Evolutionary conservation across 2,888 invertebrate genomes (phyloP).

Genomic region (Papilio protenor): DNA sequence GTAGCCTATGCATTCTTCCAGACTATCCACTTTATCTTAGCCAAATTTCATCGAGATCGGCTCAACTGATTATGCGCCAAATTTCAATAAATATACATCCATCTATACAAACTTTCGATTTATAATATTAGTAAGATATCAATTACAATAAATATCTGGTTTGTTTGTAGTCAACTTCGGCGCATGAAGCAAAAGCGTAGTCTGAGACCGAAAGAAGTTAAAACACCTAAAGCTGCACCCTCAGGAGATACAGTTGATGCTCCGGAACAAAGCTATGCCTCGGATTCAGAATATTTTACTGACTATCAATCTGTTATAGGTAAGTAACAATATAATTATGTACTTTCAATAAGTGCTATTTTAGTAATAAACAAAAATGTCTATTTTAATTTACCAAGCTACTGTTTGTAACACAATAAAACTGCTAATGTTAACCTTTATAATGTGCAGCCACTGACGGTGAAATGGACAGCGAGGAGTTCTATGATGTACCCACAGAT

Average conservation of each 20-base stretch:
- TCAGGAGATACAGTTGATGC: slow-evolving; percentile 57
- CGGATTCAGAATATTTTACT: slow-evolving; percentile 77
- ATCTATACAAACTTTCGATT: neutral
- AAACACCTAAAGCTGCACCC: slow-evolving; percentile 47
- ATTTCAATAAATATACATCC: too few species aligned
- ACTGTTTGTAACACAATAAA: neutral
- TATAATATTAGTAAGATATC: too few species aligned
- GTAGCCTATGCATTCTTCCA: too few species aligned
- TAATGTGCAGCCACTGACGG: slow-evolving; percentile 68
- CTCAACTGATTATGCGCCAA: too few species aligned
- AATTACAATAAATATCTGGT: neutral
- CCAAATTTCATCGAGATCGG: too few species aligned
- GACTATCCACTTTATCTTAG: too few species aligned
- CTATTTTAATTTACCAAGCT: too few species aligned
- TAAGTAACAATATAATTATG: slow-evolving; percentile 49
- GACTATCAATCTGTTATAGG: slow-evolving; percentile 77
- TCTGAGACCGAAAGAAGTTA: slow-evolving; percentile 50
- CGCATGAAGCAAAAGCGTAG: slow-evolving; percentile 64
- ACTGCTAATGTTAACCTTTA: neutral
- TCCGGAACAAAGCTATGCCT: slow-evolving; percentile 65
- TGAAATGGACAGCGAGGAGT: slow-evolving; percentile 80
- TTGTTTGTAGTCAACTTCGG: slow-evolving; percentile 59
- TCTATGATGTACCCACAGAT: slow-evolving; percentile 78
- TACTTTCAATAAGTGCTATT: too few species aligned
- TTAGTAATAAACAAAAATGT: too few species aligned